Evolutionary conservation across 2,797 vertebrate species (phyloP), one percentile per base, ranked within the genome.

Genomic region (Galagoides demidoff): DNA sequence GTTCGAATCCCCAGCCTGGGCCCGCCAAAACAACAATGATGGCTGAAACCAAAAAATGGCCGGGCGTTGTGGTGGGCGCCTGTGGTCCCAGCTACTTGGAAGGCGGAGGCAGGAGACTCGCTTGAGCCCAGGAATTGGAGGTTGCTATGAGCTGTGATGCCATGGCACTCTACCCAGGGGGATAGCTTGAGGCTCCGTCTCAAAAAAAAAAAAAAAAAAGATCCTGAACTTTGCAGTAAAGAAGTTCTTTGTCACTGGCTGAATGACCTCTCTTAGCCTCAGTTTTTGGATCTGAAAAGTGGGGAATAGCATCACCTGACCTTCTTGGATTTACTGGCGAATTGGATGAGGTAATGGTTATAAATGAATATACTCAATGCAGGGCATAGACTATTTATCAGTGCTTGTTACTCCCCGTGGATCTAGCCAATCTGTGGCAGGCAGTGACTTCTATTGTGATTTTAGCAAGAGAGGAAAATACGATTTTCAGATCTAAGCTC

Each of bases 211-310:
- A n/a, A n/a, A n/a, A n/a, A n/a, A n/a, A n/a, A 79, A 73, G 43
- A 39, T 3, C 12, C 37, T 70, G 12, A 78, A 85, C 43, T 84
- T 83, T 13, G 37, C 3, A 90, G 52, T 39, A 39, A 68, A 93
- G 34, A 73, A 27, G 61, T 17, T n/a, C 27, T 81, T 81, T 85
- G 74, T 49, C 45, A 52, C 34, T 61, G 70, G 37, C 25, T 59
- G 16, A 29, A 49, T 34, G 34, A 93, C 49, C 52, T 91, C 19
- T n/a, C 14, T 27, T 45, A 59, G 52, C 7, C 71, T 89, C 84
- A n/a, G 55, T 94, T 84, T 95, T 92, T 34, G 70, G 13, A 91
- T 55, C 73, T 86, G 83, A 81, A 86, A 89, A 79, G 68, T 70
- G 76, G 66, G 52, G 31, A 5, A 37, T 4, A 39, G 39, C 0